A percentile compares a stretch with the other conserved stretches of the same genome.
These are phyloP conservation scores for Helicolenus hilgendorfi DNA, from an alignment of 2,797 vertebrate genomes.

Conservation along the genomic window DNA sequence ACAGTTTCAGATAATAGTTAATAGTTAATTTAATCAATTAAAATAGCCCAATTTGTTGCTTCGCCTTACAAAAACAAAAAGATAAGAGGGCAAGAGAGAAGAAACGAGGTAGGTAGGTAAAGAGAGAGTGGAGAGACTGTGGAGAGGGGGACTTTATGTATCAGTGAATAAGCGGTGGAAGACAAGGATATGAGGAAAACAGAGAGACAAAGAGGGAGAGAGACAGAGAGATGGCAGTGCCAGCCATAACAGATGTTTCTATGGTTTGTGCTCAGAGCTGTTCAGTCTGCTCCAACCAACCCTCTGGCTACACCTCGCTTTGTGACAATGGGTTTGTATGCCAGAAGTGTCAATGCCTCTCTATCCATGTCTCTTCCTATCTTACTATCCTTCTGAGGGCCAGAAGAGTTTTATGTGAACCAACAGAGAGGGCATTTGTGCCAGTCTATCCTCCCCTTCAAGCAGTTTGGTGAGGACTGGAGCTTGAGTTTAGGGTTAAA, in stretches of 20 bases:
- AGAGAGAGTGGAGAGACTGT: background rate
- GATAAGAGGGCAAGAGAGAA: background rate
- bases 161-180: background rate
- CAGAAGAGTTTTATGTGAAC: background rate
- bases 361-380: background rate
- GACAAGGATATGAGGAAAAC: background rate
- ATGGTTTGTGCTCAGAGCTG: constrained; percentile 19
- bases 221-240: background rate
- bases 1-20: background rate
- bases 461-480: background rate
- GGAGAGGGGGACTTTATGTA: background rate
- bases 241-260: constrained; percentile 46
- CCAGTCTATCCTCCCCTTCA: background rate
- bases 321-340: background rate
- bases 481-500: background rate
- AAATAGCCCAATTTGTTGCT: background rate
- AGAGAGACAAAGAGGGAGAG: background rate
- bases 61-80: background rate
- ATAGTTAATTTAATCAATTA: background rate
- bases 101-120: background rate
- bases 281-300: background rate
- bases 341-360: background rate
- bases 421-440: background rate
- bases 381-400: background rate
- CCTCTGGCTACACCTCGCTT: constrained; percentile 4